Conservation (phyloP, 2,113 vertebrate species). For the Sebastes schlegelii region DNA sequence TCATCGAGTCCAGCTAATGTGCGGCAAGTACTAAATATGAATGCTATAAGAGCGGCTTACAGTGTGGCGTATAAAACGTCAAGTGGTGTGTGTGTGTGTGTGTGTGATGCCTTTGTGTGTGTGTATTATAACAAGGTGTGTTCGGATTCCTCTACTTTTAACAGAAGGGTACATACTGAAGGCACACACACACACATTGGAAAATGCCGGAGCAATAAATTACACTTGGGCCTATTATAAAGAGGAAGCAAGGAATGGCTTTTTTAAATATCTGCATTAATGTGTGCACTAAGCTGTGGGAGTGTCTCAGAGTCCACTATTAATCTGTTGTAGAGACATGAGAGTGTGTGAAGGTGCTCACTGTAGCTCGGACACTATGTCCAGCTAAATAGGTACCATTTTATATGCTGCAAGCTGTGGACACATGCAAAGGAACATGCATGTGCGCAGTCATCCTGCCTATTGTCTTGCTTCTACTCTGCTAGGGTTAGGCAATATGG, state of each 20-base stretch:
- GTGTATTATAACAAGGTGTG: not conserved
- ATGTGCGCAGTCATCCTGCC: not conserved
- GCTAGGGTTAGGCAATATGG: not conserved
- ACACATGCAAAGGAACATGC: not conserved
- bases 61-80: constrained; percentile 55
- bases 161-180: not conserved
- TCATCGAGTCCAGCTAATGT: constrained; percentile 73
- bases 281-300: not conserved
- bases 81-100: constrained; percentile 29
- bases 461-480: not conserved
- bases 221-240: constrained; percentile 33
- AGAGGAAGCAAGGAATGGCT: not conserved
- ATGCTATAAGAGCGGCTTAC: constrained; percentile 56
- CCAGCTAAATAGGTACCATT: not conserved
- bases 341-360: constrained; percentile 7
- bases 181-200: not conserved
- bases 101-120: constrained; percentile 5
- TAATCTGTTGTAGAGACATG: constrained; percentile 2
- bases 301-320: not conserved
- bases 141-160: not conserved
- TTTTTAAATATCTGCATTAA: constrained; percentile 15
- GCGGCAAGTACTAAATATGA: constrained; percentile 63
- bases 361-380: not conserved
- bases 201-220: constrained; percentile 66
- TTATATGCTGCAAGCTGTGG: not conserved